phyloP scores from a whole-genome alignment of 2,888 invertebrate genomes.

The Thera britannica region DNA sequence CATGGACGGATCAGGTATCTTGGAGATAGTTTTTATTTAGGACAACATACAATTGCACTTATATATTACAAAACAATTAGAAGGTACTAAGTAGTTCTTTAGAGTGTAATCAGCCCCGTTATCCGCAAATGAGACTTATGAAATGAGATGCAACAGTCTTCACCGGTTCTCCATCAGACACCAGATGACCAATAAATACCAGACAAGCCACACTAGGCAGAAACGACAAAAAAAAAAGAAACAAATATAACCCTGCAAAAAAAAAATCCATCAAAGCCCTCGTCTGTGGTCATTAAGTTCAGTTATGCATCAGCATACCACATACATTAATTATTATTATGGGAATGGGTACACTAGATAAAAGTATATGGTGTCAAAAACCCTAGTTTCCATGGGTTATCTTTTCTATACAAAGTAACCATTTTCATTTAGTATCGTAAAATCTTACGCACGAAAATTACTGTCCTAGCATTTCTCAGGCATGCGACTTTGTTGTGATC shows the following conservation, averaged over 20 bases:
- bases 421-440: constrained; percentile 33
- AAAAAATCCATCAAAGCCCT: constrained; percentile 21
- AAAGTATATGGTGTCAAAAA: constrained; percentile 29
- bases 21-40: too few relatives aligned
- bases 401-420: constrained; percentile 39
- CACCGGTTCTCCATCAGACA: too few relatives aligned
- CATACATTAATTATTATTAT: constrained; percentile 67
- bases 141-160: too few relatives aligned
- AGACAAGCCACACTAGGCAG: too few relatives aligned
- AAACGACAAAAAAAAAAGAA: neutral
- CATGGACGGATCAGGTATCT: too few relatives aligned
- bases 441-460: constrained; percentile 29
- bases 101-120: too few relatives aligned
- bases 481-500: constrained; percentile 10
- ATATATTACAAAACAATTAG: too few relatives aligned
- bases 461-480: constrained; percentile 17
- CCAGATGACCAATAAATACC: too few relatives aligned
- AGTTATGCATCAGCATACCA: constrained; percentile 51
- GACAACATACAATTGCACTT: too few relatives aligned
- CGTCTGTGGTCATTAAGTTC: constrained; percentile 66
- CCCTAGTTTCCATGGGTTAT: constrained; percentile 57
- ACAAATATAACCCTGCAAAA: neutral
- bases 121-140: too few relatives aligned
- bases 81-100: too few relatives aligned
- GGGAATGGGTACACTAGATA: constrained; percentile 61